phyloP scores from a whole-genome alignment of 2,797 vertebrate genomes.

The Ceryle rudis region DNA sequence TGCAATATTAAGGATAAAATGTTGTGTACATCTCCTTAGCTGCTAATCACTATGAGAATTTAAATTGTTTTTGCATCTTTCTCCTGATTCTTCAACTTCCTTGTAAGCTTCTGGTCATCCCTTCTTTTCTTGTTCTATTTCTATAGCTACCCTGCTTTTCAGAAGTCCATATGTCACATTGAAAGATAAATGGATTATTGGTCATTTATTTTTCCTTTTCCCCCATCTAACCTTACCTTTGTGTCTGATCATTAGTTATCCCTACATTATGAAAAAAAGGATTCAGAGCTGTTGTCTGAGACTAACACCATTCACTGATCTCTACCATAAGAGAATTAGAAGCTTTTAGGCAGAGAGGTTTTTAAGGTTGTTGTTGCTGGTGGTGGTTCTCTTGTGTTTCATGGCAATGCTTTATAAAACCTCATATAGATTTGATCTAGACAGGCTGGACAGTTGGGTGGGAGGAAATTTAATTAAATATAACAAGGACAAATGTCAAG shows the following conservation, averaged over 20 bases:
- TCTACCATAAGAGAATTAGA: background rate
- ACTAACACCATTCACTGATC: background rate
- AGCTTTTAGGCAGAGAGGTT: background rate
- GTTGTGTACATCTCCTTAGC: background rate
- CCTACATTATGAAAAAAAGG: background rate
- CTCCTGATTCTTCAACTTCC: background rate
- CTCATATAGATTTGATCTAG: too few species aligned
- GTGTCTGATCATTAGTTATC: background rate
- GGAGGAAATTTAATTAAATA: too few species aligned
- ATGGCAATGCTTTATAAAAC: background rate
- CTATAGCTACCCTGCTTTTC: background rate
- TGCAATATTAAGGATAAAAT: fast-evolving
- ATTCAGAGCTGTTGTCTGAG: background rate
- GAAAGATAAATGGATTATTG: background rate
- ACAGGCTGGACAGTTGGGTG: too few species aligned
- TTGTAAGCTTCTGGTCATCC: background rate
- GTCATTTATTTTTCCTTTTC: background rate
- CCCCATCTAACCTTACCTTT: background rate
- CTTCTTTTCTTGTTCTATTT: background rate
- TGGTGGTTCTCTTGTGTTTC: background rate
- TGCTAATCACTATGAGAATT: background rate
- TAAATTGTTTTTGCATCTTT: background rate
- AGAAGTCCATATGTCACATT: background rate
- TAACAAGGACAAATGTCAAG: too few species aligned
- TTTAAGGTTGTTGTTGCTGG: background rate